Conservation (phyloP, 2,888 invertebrate genomes). For the Epinotia demarniana region DNA sequence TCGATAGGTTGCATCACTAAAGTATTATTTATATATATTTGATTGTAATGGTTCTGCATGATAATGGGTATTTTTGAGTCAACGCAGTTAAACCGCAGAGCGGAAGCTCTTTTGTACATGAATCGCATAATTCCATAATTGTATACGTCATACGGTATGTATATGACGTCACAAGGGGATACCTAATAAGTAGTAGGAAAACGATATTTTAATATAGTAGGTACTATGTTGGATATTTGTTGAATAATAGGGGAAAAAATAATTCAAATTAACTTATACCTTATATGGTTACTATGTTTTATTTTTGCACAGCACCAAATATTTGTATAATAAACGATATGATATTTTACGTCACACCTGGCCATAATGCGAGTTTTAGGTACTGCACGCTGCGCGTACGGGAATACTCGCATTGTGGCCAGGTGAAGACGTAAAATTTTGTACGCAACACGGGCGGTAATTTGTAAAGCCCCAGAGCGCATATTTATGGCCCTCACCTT, state of each 20-base stretch:
- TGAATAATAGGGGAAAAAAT: too few relatives aligned
- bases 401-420: too few relatives aligned
- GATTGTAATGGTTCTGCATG: background rate
- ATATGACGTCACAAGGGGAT: background rate
- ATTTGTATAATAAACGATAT: too few relatives aligned
- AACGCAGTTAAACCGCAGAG: constrained; percentile 11
- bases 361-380: too few relatives aligned
- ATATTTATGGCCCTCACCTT: too few relatives aligned
- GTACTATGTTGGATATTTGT: background rate
- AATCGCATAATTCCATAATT: background rate
- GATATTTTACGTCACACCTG: too few relatives aligned
- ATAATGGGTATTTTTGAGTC: constrained; percentile 11
- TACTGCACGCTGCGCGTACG: too few relatives aligned
- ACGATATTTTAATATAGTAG: background rate
- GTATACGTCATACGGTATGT: background rate
- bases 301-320: too few relatives aligned
- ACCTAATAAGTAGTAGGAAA: background rate
- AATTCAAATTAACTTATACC: background rate
- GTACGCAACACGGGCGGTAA: too few relatives aligned
- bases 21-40: background rate
- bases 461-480: too few relatives aligned
- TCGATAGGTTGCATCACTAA: constrained; percentile 2
- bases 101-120: background rate
- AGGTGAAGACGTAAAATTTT: too few relatives aligned
- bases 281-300: too few relatives aligned